Evolutionary conservation across 23 tunicate genomes (phyloP), one percentile per base, ranked within the genome.

Genomic region (Oikopleura dioica): DNA sequence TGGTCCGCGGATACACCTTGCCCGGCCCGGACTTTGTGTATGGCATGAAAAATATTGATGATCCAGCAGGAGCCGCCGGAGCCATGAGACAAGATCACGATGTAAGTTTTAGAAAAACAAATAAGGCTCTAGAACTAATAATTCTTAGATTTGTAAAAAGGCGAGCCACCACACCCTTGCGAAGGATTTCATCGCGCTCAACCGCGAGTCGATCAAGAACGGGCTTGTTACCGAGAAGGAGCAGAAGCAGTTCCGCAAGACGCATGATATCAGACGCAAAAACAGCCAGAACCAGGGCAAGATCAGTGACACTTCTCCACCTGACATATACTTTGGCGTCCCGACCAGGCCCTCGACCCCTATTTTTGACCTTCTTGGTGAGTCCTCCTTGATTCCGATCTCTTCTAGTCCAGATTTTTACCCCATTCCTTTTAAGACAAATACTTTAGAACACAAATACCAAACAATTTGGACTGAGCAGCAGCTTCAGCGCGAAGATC

Each of bases 301-400:
- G 16, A 44, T 5, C 55, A 9, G 55, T 5, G 16, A 44, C 9
- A 44, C 16, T 44, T 16, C 80, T 58, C 87, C 87, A 1, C 95
- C 95, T 35, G 95, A 87, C 59, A 83, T 87, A 80, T 82, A 84
- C 21, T 87, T 87, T 80, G 95, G 95, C 79, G 83, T 87, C 76
- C 83, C 87, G 79, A 87, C 95, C 30, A 76, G 95, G 37, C 95
- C 95, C 68, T 87, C 95, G 1, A 87, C 95, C 35, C 95, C 95
- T 24, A 86, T 87, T 35, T 87, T 83, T 78, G 95, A 87, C 37
- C 44, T 87, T 1, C 77, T 87, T n/a, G n/a, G n/a, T n/a, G n/a
- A n/a, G n/a, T n/a, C n/a, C n/a, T n/a, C n/a, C n/a, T n/a, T n/a
- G n/a, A n/a, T n/a, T n/a, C n/a, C n/a, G n/a, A n/a, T n/a, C n/a